phyloP scores from a whole-genome alignment of 2,797 vertebrate genomes.

The Salarias fasciatus region DNA sequence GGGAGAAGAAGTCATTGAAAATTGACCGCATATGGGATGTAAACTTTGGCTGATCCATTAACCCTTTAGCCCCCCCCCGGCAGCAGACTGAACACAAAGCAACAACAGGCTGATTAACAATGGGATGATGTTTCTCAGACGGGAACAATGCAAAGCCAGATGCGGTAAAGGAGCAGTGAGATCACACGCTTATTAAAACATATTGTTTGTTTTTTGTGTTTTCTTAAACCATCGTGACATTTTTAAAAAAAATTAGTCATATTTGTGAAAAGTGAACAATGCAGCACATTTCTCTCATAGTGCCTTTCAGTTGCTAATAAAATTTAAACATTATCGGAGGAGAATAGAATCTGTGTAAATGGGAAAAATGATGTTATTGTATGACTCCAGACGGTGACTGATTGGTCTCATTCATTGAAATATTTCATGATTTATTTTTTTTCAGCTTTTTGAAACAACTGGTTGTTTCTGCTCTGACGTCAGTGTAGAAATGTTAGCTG shows the following conservation, averaged over 20 bases:
- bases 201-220: constrained; percentile 32
- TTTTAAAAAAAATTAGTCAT: too few relatives aligned
- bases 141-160: constrained; percentile 54
- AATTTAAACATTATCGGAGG: constrained; percentile 6
- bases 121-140: constrained; percentile 59
- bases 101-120: constrained; percentile 74
- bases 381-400: neutral
- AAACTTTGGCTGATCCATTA: constrained; percentile 85
- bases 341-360: constrained; percentile 5
- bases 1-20: constrained; percentile 98
- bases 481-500: neutral
- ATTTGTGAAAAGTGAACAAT: neutral
- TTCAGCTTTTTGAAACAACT: neutral
- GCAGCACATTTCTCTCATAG: neutral
- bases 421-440: neutral
- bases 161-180: constrained; percentile 63
- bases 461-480: neutral
- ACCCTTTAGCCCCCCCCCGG: constrained; percentile 77
- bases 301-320: constrained; percentile 8
- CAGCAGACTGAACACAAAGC: constrained; percentile 67
- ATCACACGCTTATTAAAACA: constrained; percentile 36
- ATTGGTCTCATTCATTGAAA: neutral
- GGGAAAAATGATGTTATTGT: too few relatives aligned
- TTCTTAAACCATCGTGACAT: constrained; percentile 4
- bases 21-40: constrained; percentile 89